A percentile compares a stretch with the other conserved stretches of the same genome.
These are phyloP conservation scores for Platorchestia sp. DNA, from an alignment of 1,140 invertebrate species.

Conservation along the genomic window DNA sequence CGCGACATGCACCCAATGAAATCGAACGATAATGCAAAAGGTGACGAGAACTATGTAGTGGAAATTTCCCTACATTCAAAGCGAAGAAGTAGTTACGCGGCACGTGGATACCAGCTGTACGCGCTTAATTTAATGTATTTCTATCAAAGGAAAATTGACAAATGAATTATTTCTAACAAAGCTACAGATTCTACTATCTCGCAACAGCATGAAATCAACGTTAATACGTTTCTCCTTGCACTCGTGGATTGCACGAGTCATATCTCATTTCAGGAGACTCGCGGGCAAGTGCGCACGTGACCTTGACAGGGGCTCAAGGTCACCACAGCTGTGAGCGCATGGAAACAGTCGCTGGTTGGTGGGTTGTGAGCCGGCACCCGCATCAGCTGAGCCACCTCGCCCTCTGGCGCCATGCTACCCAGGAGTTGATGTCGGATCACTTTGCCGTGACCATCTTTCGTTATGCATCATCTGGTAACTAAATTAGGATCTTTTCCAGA, in stretches of 20 bases:
- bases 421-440: not conserved
- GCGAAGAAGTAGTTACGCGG: not conserved
- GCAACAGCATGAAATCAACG: not conserved
- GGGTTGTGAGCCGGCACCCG: not conserved
- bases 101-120: too few species aligned
- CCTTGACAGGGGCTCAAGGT: not conserved
- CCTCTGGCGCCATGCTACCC: not conserved
- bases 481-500: too few species aligned
- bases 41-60: not conserved
- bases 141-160: not conserved
- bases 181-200: not conserved
- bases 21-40: not conserved
- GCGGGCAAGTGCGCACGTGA: not conserved
- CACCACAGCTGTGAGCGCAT: not conserved
- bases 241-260: not conserved
- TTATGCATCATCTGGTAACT: too few species aligned
- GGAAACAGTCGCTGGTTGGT: not conserved
- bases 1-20: not conserved
- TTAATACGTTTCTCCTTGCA: not conserved
- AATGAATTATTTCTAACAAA: not conserved
- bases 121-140: too few species aligned
- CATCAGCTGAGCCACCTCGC: not conserved
- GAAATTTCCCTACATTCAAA: not conserved
- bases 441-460: too few species aligned
- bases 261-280: not conserved